These are phyloP conservation scores for Ernsta delagoae DNA, from an alignment of 2,888 invertebrate species.

Conservation along the genomic window DNA sequence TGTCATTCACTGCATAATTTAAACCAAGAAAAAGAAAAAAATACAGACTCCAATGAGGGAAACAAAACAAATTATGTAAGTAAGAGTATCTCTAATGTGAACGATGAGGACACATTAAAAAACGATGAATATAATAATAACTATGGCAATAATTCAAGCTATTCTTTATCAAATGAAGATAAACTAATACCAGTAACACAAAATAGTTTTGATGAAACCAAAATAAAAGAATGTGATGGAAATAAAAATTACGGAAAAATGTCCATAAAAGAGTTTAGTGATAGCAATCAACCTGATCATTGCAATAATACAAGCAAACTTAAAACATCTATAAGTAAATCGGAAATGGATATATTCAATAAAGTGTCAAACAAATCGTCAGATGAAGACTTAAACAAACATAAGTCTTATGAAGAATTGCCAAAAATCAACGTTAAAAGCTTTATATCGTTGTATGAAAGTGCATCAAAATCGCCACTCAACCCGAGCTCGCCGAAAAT, in stretches of 20 bases:
- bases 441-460: constrained; percentile 75
- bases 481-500: constrained; percentile 46
- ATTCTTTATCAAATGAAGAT: not conserved
- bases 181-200: constrained; percentile 5
- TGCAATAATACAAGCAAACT: constrained; percentile 50
- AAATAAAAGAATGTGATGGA: not conserved
- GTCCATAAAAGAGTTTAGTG: constrained; percentile 47
- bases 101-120: constrained; percentile 5
- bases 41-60: not conserved
- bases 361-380: constrained; percentile 56
- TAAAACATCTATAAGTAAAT: constrained; percentile 72
- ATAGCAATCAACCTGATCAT: constrained; percentile 45
- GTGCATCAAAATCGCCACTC: constrained; percentile 61
- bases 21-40: constrained; percentile 50
- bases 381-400: constrained; percentile 66
- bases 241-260: constrained; percentile 46
- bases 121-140: constrained; percentile 9
- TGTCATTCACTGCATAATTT: constrained; percentile 68
- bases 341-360: constrained; percentile 79
- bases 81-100: constrained; percentile 17
- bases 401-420: constrained; percentile 75
- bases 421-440: constrained; percentile 75
- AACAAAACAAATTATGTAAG: not conserved
- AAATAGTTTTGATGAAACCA: constrained; percentile 45
- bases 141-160: not conserved